A percentile compares a stretch with the other conserved stretches of the same genome.
phyloP scores from a whole-genome alignment of 2,888 invertebrate species.

The Bugulina stolonifera region DNA sequence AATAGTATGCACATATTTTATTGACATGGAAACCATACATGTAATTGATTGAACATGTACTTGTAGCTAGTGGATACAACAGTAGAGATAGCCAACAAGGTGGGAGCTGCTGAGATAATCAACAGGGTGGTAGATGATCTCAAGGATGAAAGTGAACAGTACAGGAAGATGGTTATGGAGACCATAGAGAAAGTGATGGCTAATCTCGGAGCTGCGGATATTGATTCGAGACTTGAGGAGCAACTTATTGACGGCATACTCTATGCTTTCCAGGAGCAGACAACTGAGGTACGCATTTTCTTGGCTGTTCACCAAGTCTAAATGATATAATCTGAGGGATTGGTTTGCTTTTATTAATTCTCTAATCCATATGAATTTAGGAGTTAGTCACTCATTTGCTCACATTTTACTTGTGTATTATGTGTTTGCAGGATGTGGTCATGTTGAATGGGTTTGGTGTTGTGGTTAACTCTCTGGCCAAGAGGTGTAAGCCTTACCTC shows the following conservation, averaged over 20 bases:
- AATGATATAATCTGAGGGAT: neutral
- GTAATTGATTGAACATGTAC: conserved; percentile 30
- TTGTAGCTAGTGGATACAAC: conserved; percentile 88
- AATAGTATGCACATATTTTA: too few relatives aligned
- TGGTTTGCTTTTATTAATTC: neutral
- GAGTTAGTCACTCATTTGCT: too few relatives aligned
- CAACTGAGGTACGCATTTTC: conserved; percentile 70
- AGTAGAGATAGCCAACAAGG: conserved; percentile 99
- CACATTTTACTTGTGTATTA: too few relatives aligned
- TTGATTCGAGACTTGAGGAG: conserved; percentile 94
- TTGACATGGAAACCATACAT: neutral
- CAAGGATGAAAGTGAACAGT: conserved; percentile 99
- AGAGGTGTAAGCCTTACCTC: conserved; percentile 93
- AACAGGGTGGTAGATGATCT: conserved; percentile 96
- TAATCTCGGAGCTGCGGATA: conserved; percentile 93
- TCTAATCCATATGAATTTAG: neutral
- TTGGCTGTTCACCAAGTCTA: too few relatives aligned
- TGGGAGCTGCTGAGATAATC: conserved; percentile 98
- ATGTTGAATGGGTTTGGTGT: conserved; percentile 99
- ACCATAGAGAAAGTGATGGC: conserved; percentile 98
- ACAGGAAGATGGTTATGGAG: conserved; percentile 99
- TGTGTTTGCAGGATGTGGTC: conserved; percentile 76
- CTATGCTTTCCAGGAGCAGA: conserved; percentile 99
- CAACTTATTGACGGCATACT: conserved; percentile 98
- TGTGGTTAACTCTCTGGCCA: conserved; percentile 93